Percentiles rank a stretch among this genome's conserved stretches.
Conservation (phyloP, 2,797 vertebrate genomes). For the Spinus pinus region DNA sequence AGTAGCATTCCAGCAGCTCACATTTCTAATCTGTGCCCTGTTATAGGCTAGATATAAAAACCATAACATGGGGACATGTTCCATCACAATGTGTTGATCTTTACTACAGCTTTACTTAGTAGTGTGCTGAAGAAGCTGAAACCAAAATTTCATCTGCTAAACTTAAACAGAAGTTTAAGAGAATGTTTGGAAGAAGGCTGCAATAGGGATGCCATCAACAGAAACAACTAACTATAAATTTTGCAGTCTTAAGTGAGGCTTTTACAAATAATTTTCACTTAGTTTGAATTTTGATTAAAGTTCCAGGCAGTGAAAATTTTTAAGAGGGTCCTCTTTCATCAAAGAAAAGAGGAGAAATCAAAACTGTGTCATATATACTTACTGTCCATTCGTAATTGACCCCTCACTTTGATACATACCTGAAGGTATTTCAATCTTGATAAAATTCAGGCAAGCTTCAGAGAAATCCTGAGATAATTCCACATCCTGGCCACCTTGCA, state of each 20-base stretch:
- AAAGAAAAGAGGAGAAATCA: neutral
- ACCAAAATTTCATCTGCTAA: neutral
- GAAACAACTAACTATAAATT: neutral
- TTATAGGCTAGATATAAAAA: neutral
- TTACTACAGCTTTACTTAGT: neutral
- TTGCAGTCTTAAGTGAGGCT: neutral
- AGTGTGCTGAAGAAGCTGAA: neutral
- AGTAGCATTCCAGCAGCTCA: neutral
- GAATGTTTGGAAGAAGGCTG: neutral
- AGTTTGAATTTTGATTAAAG: neutral
- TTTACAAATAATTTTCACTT: neutral
- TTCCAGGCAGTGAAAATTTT: neutral
- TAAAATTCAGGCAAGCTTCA: neutral
- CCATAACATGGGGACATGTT: neutral
- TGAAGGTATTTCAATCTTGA: neutral
- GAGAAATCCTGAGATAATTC: neutral
- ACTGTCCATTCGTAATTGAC: neutral
- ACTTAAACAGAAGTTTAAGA: neutral
- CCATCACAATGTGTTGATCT: neutral
- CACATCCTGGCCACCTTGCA: neutral
- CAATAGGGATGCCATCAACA: neutral
- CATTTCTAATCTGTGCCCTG: neutral
- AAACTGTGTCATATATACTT: neutral
- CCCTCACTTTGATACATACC: neutral
- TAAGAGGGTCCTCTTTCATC: neutral